Evolutionary conservation across 2,113 vertebrate genomes (phyloP), one percentile per base, ranked within the genome.

Genomic region (Pagrus major): DNA sequence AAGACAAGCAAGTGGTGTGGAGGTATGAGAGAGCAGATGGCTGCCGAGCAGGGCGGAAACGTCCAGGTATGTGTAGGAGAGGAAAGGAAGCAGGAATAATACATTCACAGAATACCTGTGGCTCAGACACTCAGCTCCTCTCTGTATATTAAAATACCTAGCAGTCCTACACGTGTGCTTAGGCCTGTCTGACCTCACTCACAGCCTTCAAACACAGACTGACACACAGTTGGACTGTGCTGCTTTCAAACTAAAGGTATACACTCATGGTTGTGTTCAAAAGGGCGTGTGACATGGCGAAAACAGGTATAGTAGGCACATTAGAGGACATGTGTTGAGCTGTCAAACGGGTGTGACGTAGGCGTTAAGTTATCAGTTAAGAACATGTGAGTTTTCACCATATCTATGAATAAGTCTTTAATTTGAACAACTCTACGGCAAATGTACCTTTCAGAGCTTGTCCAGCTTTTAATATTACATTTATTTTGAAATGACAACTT

Each of bases 11-110:
- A 21, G 65, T 15, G 59, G 61, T 64, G 47, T 12, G 20, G n/a
- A 68, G 35, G 72, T 44, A 49, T 76, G 71, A 29, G 31, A 60
- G 55, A 68, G 73, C 88, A 84, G 83, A 91, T 86, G 86, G 86
- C 51, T 52, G 78, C 67, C 49, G 71, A 61, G 86, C 71, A 77
- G 68, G 85, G 31, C 46, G 61, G 49, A 77, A 73, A 71, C 25
- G 61, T 67, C 18, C n/a, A 55, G 29, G 55, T 54, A 42, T 20
- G 52, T 29, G 46, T 2, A 16, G 27, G 25, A 54, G 11, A 52
- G 39, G 25, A 35, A 23, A 51, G 41, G 23, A 64, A 12, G 21
- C 37, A 73, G 61, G 25, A 54, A 64, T 27, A 25, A 75, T 49
- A 44, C 29, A 81, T 63, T 79, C 31, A 65, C 27, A n/a, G 18